phyloP scores from a whole-genome alignment of 2,113 vertebrate genomes.

The Aptenodytes patagonicus region DNA sequence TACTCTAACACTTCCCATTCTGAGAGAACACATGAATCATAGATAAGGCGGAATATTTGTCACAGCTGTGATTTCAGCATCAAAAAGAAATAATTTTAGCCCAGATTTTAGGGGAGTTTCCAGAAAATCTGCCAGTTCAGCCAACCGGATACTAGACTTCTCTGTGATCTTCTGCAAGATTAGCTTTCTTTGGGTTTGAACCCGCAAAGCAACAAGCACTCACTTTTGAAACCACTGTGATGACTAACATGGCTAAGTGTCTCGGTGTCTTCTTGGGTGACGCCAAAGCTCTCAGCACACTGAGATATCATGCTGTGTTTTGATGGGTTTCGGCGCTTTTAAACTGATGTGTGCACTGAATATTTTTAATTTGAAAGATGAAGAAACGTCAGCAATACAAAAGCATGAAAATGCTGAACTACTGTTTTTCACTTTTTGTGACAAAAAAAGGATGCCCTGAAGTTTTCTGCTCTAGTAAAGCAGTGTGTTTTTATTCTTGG shows the following conservation, averaged over 20 bases:
- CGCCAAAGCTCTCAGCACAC: neutral
- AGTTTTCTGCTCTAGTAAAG: slow-evolving; percentile 10
- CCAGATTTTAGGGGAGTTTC: slow-evolving; percentile 54
- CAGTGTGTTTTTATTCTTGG: slow-evolving; percentile 22
- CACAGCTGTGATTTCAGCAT: slow-evolving; percentile 68
- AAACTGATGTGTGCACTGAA: neutral
- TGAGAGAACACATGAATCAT: slow-evolving; percentile 60
- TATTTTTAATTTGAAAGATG: neutral
- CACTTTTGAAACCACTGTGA: neutral
- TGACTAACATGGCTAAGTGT: neutral
- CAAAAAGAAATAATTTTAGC: slow-evolving; percentile 63
- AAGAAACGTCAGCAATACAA: neutral
- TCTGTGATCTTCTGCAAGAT: neutral
- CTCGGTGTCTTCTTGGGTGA: neutral
- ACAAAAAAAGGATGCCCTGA: neutral
- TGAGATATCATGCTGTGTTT: neutral
- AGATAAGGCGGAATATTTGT: slow-evolving; percentile 54
- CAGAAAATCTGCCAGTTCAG: slow-evolving; percentile 50
- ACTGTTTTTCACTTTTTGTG: neutral
- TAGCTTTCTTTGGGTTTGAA: neutral
- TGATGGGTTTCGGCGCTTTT: neutral
- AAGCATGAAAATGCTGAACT: neutral
- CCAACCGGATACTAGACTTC: slow-evolving; percentile 13
- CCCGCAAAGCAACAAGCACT: neutral
- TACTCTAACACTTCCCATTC: slow-evolving; percentile 55